These are phyloP conservation scores for Protophormia terraenovae DNA, from an alignment of 2,888 invertebrate genomes.

Conservation along the genomic window DNA sequence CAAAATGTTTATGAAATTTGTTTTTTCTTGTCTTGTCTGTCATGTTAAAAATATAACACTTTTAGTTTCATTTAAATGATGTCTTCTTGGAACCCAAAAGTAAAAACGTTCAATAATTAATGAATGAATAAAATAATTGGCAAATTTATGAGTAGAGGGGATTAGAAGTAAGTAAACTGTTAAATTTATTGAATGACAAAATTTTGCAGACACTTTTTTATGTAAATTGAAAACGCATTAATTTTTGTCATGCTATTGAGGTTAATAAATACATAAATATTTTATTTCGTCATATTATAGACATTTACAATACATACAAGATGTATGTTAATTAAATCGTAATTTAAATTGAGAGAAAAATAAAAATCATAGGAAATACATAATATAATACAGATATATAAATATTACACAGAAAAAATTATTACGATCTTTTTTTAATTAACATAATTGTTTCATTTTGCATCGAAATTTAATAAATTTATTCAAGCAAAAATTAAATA, in stretches of 20 bases:
- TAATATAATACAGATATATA: too few relatives aligned
- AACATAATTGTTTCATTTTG: too few relatives aligned
- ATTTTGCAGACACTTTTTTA: neutral
- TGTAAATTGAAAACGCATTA: neutral
- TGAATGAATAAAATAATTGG: neutral
- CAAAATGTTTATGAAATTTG: slow-evolving; percentile 41
- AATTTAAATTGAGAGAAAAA: too few relatives aligned
- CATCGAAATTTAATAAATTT: too few relatives aligned
- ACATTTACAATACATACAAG: neutral
- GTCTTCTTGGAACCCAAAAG: neutral
- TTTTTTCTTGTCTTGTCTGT: too few relatives aligned
- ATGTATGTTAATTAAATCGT: neutral
- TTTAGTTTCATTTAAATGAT: neutral
- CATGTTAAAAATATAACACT: neutral
- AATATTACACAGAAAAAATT: too few relatives aligned
- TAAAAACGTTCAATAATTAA: neutral
- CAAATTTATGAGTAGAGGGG: neutral
- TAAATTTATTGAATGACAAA: neutral
- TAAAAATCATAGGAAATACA: too few relatives aligned
- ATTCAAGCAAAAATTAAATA: too few relatives aligned
- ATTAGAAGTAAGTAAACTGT: too few relatives aligned
- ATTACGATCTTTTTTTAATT: too few relatives aligned
- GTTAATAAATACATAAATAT: neutral
- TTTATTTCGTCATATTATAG: too few relatives aligned
- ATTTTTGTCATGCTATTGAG: neutral